These are phyloP conservation scores for Rhodeus uyekii DNA, from an alignment of 2,797 vertebrate species.

Conservation along the genomic window DNA sequence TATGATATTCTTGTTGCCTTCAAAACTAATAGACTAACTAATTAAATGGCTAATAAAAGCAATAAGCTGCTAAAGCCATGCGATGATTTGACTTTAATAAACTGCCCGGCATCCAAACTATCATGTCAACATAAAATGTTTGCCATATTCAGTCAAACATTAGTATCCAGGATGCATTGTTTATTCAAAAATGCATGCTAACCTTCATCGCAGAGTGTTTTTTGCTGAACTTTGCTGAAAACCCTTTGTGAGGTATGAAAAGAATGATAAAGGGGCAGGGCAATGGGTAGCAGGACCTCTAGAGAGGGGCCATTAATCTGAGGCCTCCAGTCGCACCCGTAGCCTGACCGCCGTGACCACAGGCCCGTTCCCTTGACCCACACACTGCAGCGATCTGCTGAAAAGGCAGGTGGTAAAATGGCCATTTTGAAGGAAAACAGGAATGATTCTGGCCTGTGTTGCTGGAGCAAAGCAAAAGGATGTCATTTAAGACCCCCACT, in stretches of 20 bases:
- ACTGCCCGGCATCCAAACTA: neutral
- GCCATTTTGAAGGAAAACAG: slow-evolving; percentile 66
- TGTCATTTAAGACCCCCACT: slow-evolving; percentile 69
- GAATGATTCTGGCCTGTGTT: slow-evolving; percentile 48
- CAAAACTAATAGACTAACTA: neutral
- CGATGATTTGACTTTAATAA: neutral
- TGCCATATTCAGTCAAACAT: slow-evolving; percentile 31
- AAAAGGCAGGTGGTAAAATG: slow-evolving; percentile 67
- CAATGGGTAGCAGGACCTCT: slow-evolving; percentile 56
- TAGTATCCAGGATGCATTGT: slow-evolving; percentile 2
- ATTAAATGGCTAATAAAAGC: neutral
- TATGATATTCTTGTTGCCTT: neutral
- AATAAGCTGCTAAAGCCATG: neutral
- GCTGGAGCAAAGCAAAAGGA: slow-evolving; percentile 65
- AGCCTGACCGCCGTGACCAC: slow-evolving; percentile 66
- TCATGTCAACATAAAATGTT: neutral
- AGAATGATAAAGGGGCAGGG: slow-evolving; percentile 56
- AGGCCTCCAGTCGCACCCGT: slow-evolving; percentile 61
- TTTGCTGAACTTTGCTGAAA: slow-evolving; percentile 34
- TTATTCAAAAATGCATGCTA: slow-evolving; percentile 13
- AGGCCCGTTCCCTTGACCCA: slow-evolving; percentile 77
- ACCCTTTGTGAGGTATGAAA: slow-evolving; percentile 32
- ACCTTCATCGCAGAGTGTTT: slow-evolving; percentile 7
- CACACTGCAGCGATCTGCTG: slow-evolving; percentile 67
- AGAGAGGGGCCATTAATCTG: slow-evolving; percentile 65